phyloP scores from a whole-genome alignment of 2,888 invertebrate species.

The Morinoia aosen region DNA sequence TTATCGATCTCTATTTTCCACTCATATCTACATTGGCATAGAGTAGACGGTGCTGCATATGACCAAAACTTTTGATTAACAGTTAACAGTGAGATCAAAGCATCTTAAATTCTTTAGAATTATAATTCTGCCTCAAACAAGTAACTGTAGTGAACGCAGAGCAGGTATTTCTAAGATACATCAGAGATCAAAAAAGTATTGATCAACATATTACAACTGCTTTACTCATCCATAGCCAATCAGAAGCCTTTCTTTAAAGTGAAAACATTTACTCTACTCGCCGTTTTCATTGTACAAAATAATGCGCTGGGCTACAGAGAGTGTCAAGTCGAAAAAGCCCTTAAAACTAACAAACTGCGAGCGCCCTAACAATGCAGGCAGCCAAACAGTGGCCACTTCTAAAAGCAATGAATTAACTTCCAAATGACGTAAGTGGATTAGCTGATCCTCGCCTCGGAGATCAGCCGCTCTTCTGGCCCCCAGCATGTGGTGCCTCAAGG shows the following conservation, averaged over 20 bases:
- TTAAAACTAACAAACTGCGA: slow-evolving; percentile 22
- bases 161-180: not conserved
- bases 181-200: not conserved
- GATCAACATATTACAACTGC: not conserved
- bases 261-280: not conserved
- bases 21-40: too few relatives aligned
- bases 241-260: not conserved
- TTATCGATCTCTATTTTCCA: too few relatives aligned
- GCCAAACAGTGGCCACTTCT: slow-evolving; percentile 13
- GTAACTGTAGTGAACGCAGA: not conserved
- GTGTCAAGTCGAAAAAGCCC: slow-evolving; percentile 13
- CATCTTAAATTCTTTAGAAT: not conserved
- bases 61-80: too few relatives aligned
- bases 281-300: not conserved
- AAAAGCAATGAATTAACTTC: slow-evolving; percentile 39
- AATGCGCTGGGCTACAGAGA: not conserved
- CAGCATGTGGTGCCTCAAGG: not conserved
- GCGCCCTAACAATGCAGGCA: not conserved
- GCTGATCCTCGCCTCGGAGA: not conserved
- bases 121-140: not conserved
- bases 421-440: slow-evolving; percentile 47
- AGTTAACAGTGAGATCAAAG: too few relatives aligned
- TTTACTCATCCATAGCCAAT: not conserved
- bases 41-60: too few relatives aligned
- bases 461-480: not conserved